phyloP scores from a whole-genome alignment of 2,888 invertebrate genomes.

The Bembecia ichneumoniformis region DNA sequence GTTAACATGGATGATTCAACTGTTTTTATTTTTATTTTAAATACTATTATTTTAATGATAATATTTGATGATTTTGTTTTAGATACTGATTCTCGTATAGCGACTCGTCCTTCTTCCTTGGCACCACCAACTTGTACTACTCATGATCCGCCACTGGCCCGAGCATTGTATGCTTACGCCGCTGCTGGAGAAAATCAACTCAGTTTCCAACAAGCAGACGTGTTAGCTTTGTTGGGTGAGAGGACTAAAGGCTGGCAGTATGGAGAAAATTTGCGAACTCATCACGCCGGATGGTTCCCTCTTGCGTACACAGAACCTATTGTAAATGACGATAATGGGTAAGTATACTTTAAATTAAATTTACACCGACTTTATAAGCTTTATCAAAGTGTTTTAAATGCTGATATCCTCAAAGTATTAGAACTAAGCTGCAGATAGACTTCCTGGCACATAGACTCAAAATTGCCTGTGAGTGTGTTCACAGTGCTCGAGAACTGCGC shows the following conservation, averaged over 20 bases:
- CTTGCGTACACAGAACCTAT: conserved; percentile 92
- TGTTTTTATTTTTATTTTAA: too few relatives aligned
- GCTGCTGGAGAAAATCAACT: conserved; percentile 93
- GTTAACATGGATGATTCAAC: too few relatives aligned
- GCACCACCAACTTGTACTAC: conserved; percentile 69
- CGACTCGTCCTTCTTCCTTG: conserved; percentile 76
- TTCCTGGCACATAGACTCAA: too few relatives aligned
- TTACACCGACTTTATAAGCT: too few relatives aligned
- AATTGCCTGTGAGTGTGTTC: too few relatives aligned
- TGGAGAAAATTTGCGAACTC: conserved; percentile 94
- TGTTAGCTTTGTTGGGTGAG: conserved; percentile 89
- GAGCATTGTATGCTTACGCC: conserved; percentile 91
- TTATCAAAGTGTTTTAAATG: too few relatives aligned
- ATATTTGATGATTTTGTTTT: neutral
- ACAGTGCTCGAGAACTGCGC: too few relatives aligned
- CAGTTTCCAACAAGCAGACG: conserved; percentile 91
- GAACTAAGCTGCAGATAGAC: too few relatives aligned
- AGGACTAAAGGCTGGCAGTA: conserved; percentile 97
- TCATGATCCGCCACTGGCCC: conserved; percentile 83
- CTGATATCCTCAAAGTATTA: too few relatives aligned
- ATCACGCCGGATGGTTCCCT: conserved; percentile 95
- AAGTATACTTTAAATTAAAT: conserved; percentile 22
- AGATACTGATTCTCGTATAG: conserved; percentile 48
- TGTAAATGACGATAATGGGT: conserved; percentile 77
- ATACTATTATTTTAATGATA: too few relatives aligned